These are phyloP conservation scores for Xenopus tropicalis DNA, from an alignment of 2,113 vertebrate genomes.

Conservation along the genomic window UCB_Xtro_10.0 CM004445.2:9021001-9021500, in stretches of 20 bases:
- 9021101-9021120: too few relatives aligned
- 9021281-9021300: slow-evolving; percentile 1
- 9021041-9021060: too few relatives aligned
- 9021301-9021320: neutral
- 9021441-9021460: too few relatives aligned
- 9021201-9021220: neutral
- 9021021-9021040: too few relatives aligned
- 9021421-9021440: neutral
- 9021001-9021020: too few relatives aligned
- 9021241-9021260: neutral
- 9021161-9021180: too few relatives aligned
- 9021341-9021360: neutral
- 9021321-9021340: neutral
- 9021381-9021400: neutral
- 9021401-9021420: neutral
- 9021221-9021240: neutral
- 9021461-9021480: too few relatives aligned
- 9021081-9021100: too few relatives aligned
- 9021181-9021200: neutral
- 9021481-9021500: too few relatives aligned
- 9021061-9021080: too few relatives aligned
- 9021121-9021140: too few relatives aligned
- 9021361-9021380: neutral
- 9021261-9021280: slow-evolving; percentile 3
- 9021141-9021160: too few relatives aligned